Conservation (phyloP, 1,140 invertebrate species). For the Apis florea region DNA sequence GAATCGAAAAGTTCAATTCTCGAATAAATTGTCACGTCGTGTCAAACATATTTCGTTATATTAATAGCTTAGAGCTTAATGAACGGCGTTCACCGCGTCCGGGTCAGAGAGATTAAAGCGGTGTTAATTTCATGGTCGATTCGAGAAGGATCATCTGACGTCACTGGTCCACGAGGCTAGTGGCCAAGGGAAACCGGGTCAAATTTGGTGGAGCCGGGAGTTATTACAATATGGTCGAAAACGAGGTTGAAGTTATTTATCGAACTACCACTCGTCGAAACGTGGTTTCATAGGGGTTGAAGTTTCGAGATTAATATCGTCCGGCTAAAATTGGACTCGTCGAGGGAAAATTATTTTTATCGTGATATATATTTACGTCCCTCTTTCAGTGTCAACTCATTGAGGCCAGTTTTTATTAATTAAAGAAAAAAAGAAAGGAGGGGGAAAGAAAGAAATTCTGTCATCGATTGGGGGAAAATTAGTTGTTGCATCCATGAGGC, state of each 20-base stretch:
- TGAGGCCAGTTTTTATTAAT: neutral
- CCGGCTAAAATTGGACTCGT: neutral
- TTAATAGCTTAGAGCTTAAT: conserved; percentile 10
- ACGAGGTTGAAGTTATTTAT: conserved; percentile 40
- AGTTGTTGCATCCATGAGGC: neutral
- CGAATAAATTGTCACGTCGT: neutral
- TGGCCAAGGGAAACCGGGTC: conserved; percentile 29
- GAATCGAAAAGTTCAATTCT: neutral
- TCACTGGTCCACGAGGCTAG: neutral
- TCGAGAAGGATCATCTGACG: conserved; percentile 21
- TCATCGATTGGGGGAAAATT: conserved; percentile 11
- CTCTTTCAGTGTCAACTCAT: neutral
- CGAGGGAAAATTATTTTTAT: neutral
- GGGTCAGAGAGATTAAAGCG: neutral
- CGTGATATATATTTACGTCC: neutral
- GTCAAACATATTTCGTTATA: neutral
- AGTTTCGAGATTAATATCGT: conserved; percentile 17
- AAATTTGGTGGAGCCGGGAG: conserved; percentile 28
- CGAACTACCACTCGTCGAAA: neutral
- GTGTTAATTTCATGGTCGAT: conserved; percentile 25
- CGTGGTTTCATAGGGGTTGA: neutral
- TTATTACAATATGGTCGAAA: conserved; percentile 36
- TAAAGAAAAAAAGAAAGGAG: no score
- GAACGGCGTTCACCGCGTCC: neutral
- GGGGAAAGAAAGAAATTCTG: neutral